A percentile compares a stretch with the other conserved stretches of the same genome.
Conservation (phyloP, 1,140 invertebrate species). For the Drosophila repleta region DNA sequence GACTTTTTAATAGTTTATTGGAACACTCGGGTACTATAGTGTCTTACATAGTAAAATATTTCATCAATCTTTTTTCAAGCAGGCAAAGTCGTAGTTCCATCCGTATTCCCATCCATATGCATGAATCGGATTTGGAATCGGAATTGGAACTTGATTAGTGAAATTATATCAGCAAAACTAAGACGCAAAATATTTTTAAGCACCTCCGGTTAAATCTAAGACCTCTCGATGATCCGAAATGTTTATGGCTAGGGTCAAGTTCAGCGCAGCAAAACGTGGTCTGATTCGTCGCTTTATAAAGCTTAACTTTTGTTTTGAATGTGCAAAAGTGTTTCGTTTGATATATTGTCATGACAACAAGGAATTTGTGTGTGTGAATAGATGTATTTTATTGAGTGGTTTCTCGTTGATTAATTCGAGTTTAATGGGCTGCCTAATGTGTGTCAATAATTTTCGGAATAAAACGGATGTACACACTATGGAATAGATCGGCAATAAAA, state of each 20-base stretch:
- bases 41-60: neutral
- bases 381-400: slow-evolving; percentile 9
- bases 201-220: neutral
- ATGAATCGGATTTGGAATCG: neutral
- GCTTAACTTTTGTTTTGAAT: neutral
- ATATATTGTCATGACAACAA: slow-evolving; percentile 19
- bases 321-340: neutral
- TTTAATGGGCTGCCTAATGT: slow-evolving; percentile 7
- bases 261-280: slow-evolving; percentile 8
- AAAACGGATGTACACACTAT: neutral
- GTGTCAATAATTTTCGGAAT: neutral
- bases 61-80: neutral
- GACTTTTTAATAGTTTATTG: slow-evolving; percentile 19
- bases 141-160: neutral
- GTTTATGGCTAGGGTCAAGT: slow-evolving; percentile 34
- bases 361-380: slow-evolving; percentile 1
- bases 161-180: neutral
- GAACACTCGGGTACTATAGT: slow-evolving; percentile 18
- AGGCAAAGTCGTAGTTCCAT: too few species aligned
- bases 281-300: slow-evolving; percentile 7
- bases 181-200: slow-evolving; percentile 13
- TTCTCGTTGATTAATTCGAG: neutral
- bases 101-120: slow-evolving; percentile 17
- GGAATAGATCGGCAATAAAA: neutral
- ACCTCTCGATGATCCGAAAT: slow-evolving; percentile 9